Evolutionary conservation across 2,888 invertebrate genomes (phyloP).

Genomic region (Heliconius ethilla): DNA sequence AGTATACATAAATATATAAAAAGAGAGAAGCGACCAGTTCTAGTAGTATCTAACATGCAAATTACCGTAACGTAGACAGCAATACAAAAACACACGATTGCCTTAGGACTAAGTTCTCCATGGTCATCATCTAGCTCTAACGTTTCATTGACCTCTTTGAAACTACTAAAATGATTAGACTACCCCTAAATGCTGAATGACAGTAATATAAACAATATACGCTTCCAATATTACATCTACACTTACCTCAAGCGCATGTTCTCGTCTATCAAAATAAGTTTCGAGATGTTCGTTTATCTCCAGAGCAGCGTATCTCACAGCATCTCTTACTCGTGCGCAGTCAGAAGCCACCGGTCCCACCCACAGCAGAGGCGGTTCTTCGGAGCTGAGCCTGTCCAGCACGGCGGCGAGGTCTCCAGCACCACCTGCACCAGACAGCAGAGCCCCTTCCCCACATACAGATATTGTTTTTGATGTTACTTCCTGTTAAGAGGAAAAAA

Average conservation of each 20-base stretch:
- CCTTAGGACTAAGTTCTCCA: too few species aligned
- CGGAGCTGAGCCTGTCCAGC: slow-evolving; percentile 83
- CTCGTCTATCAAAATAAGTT: slow-evolving; percentile 95
- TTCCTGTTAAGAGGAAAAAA: slow-evolving; percentile 80
- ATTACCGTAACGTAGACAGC: too few species aligned
- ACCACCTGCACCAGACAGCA: slow-evolving; percentile 48
- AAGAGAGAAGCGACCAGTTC: too few species aligned
- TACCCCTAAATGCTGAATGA: too few species aligned
- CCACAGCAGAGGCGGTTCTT: slow-evolving; percentile 95
- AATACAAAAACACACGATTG: too few species aligned
- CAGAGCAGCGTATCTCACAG: slow-evolving; percentile 92
- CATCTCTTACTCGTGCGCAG: slow-evolving; percentile 87
- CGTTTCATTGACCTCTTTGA: too few species aligned
- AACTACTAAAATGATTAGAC: too few species aligned
- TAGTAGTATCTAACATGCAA: too few species aligned
- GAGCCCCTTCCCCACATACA: slow-evolving; percentile 62
- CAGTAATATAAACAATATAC: too few species aligned
- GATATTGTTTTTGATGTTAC: slow-evolving; percentile 87
- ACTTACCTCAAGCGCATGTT: slow-evolving; percentile 90
- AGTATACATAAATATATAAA: neutral
- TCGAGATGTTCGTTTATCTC: slow-evolving; percentile 98
- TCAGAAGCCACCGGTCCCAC: slow-evolving; percentile 88
- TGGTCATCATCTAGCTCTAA: too few species aligned
- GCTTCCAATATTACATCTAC: neutral
- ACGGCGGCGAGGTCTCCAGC: slow-evolving; percentile 74